Evolutionary conservation across 1,140 invertebrate species (phyloP).

Genomic region (Bombus haemorrhoidalis): DNA sequence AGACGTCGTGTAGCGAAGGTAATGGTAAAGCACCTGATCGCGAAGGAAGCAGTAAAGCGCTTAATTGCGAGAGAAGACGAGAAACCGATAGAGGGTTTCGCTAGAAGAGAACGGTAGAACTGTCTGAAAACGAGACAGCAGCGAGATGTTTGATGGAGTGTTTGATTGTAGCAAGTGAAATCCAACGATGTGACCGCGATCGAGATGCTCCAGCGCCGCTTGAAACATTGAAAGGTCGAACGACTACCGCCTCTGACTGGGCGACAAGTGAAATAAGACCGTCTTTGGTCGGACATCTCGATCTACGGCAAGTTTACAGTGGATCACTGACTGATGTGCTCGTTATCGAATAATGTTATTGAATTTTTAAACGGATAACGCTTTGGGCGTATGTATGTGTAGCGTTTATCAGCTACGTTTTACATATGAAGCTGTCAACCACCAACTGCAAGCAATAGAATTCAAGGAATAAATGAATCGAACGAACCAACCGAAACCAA

Average conservation of each 20-base stretch:
- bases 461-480: slow-evolving; percentile 11
- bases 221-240: not conserved
- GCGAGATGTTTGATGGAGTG: not conserved
- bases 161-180: not conserved
- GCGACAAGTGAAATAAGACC: not conserved
- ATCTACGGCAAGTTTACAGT: not conserved
- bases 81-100: too few relatives aligned
- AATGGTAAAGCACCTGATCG: not conserved
- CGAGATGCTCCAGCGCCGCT: too few relatives aligned
- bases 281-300: not conserved
- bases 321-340: too few relatives aligned
- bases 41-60: not conserved
- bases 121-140: not conserved
- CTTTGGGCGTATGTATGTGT: not conserved
- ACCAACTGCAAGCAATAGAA: not conserved
- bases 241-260: not conserved
- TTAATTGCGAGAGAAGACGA: not conserved
- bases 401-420: not conserved
- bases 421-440: not conserved
- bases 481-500: not conserved
- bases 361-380: slow-evolving; percentile 15
- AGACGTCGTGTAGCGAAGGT: not conserved
- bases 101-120: not conserved
- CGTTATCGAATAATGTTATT: not conserved
- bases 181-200: not conserved